Evolutionary conservation across 2,797 vertebrate genomes (phyloP), one percentile per base, ranked within the genome.

Genomic region (Galago senegalensis): DNA sequence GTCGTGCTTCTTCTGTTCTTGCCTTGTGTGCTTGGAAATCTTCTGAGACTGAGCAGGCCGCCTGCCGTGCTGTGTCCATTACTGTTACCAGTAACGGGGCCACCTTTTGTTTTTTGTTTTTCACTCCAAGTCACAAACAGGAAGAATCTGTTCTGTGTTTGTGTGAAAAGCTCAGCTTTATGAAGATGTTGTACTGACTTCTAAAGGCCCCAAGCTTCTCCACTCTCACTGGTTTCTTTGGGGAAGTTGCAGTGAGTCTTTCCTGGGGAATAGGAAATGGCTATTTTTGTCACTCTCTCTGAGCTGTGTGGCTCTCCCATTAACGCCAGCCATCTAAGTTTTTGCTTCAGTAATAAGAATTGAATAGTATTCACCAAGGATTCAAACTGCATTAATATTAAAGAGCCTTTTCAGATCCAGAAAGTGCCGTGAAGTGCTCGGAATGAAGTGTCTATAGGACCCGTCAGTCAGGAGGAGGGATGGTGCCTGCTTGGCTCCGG

Each of bases 361-460:
- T 65, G 49, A 87, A 53, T 40, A 93, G 34, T 89, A 18, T 46
- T 95, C 87, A 87, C 94, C 37, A 95, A 85, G 10, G 60, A n/a
- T 49, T 95, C 88, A 79, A 82, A 7, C 60, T 56, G 0, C 75
- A 16, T 14, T 9, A 31, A 61, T 96, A 49, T 88, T 31, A 76
- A 75, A 70, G 81, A 92, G 90, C 8, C 82, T 80, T 83, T 95
- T 29, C 65, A 93, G 87, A 79, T 90, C 60, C 61, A 89, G 93
- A 70, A 76, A 73, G 84, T 49, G 27, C 40, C 81, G 27, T 0
- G 7, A 4, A 95, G 34, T 9, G 89, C n/a, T 94, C 3, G 34
- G 18, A 37, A 79, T 58, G 37, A 94, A 31, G 29, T 37, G 3
- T 56, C 16, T 69, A 83, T 90, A 80, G 76, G 90, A 63, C 76